These are phyloP conservation scores for Tiaroga cobitis DNA, from an alignment of 2,797 vertebrate species.

Conservation along the genomic window DNA sequence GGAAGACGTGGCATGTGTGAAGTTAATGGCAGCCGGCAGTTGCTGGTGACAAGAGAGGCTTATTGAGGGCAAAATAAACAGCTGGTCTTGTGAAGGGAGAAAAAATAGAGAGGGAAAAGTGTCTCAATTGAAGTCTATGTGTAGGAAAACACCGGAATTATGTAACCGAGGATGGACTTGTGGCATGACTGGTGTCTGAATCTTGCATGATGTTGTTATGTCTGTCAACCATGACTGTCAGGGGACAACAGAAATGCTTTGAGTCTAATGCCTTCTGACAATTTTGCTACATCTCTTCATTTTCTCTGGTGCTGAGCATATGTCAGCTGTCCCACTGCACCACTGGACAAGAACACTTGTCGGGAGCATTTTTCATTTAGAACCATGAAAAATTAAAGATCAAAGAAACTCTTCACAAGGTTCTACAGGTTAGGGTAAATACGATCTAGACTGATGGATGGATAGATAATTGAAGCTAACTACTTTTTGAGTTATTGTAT, in stretches of 20 bases:
- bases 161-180: slow-evolving; percentile 28
- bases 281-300: slow-evolving; percentile 64
- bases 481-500: no score
- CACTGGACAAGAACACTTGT: slow-evolving; percentile 36
- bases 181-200: slow-evolving; percentile 52
- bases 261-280: slow-evolving; percentile 68
- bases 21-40: slow-evolving; percentile 37
- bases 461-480: not conserved
- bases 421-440: not conserved
- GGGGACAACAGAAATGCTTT: slow-evolving; percentile 60
- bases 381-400: slow-evolving; percentile 50
- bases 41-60: slow-evolving; percentile 31
- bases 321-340: slow-evolving; percentile 62
- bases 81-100: not conserved
- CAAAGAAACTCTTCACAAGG: slow-evolving; percentile 6
- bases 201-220: slow-evolving; percentile 56
- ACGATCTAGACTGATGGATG: not conserved
- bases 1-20: slow-evolving; percentile 15
- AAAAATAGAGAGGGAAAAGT: not conserved
- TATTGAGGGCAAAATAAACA: slow-evolving; percentile 51
- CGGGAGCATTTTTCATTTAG: slow-evolving; percentile 51
- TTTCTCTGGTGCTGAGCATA: slow-evolving; percentile 66
- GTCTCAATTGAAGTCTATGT: slow-evolving; percentile 1
- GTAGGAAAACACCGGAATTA: slow-evolving; percentile 40
- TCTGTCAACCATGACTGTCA: slow-evolving; percentile 59